Conservation (phyloP, 2,113 vertebrate species). For the Rhea pennata region DNA sequence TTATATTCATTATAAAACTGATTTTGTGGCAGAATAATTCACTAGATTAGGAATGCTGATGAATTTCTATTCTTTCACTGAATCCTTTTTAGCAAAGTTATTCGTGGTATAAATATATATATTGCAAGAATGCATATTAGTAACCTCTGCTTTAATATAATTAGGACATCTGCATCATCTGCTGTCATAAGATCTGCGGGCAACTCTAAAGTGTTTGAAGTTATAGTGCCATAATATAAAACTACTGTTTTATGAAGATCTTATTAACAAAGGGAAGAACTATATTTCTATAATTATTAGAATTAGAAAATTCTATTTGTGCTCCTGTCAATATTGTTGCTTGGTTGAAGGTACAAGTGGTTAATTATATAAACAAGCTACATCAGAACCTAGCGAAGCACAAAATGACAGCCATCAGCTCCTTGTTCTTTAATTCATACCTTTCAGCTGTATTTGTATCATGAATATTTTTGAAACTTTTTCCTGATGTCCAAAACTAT, state of each 20-base stretch:
- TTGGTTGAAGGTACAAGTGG: neutral
- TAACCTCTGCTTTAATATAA: neutral
- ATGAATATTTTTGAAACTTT: neutral
- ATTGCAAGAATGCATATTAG: neutral
- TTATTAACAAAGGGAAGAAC: neutral
- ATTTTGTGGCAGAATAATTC: neutral
- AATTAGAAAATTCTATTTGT: neutral
- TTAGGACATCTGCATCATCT: neutral
- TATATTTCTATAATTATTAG: neutral
- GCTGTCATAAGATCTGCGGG: neutral
- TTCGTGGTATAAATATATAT: neutral
- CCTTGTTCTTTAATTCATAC: neutral
- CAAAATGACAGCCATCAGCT: neutral
- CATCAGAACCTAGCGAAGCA: neutral
- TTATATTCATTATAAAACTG: constrained; percentile 17
- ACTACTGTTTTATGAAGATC: neutral
- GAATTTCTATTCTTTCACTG: neutral
- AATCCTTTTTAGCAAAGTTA: neutral
- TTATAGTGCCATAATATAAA: neutral
- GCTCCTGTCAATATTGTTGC: neutral
- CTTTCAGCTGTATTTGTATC: neutral
- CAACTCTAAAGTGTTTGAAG: neutral
- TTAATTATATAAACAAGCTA: neutral
- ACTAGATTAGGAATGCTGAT: neutral
- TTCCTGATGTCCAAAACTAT: neutral